Percentiles rank a stretch among this genome's conserved stretches.
phyloP scores from a whole-genome alignment of 1,140 invertebrate genomes.

The Neotoxoptera formosana region DNA sequence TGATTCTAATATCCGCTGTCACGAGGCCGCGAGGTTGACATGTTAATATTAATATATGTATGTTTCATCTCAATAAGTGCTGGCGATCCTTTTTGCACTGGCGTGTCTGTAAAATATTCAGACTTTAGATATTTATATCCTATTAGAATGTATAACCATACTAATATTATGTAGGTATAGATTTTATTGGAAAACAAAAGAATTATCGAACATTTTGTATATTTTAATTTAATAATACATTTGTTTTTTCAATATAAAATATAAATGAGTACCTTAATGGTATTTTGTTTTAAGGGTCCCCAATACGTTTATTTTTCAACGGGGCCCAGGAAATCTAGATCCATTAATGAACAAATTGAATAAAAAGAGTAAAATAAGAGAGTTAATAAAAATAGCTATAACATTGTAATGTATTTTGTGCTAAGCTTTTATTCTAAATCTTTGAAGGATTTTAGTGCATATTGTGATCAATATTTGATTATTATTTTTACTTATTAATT shows the following conservation, averaged over 20 bases:
- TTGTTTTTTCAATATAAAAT: not conserved
- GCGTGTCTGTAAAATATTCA: not conserved
- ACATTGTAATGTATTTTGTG: not conserved
- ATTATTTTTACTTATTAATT: not conserved
- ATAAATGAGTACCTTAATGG: not conserved
- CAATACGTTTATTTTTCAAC: not conserved
- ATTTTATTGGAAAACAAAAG: too few species aligned
- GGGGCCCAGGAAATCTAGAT: not conserved
- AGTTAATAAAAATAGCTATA: not conserved
- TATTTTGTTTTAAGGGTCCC: not conserved
- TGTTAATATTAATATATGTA: not conserved
- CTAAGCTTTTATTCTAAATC: not conserved
- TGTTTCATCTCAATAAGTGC: not conserved
- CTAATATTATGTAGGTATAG: too few species aligned
- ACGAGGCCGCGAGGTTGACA: not conserved
- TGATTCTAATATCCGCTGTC: constrained; percentile 6
- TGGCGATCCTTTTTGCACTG: not conserved
- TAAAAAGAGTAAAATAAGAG: not conserved
- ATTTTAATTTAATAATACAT: too few species aligned
- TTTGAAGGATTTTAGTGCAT: not conserved
- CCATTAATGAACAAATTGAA: not conserved
- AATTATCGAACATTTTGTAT: too few species aligned
- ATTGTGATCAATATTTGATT: not conserved
- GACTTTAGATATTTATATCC: too few species aligned
- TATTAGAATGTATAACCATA: too few species aligned